These are phyloP conservation scores for Clunio marinus DNA, from an alignment of 2,888 invertebrate species.

Conservation along the genomic window DNA sequence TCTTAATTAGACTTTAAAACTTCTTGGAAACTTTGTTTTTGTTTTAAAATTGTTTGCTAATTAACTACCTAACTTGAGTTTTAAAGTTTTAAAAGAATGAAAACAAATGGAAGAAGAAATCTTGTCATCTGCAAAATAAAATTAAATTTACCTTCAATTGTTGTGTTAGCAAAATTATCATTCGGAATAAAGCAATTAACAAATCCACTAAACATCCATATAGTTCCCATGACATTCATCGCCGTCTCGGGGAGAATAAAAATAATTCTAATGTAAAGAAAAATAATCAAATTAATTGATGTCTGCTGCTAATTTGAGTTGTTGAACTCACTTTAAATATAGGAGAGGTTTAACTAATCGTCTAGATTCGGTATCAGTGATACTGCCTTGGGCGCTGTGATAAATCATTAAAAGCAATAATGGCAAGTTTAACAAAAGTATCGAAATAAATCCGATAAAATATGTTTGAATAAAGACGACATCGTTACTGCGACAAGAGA, in stretches of 20 bases:
- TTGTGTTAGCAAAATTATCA: slow-evolving; percentile 65
- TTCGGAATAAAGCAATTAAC: slow-evolving; percentile 61
- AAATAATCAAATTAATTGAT: background rate
- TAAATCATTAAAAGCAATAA: slow-evolving; percentile 63
- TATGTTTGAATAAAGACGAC: slow-evolving; percentile 67
- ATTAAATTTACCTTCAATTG: slow-evolving; percentile 69
- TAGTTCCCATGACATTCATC: slow-evolving; percentile 75
- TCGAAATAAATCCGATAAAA: slow-evolving; percentile 64
- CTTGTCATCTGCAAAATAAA: too few species aligned
- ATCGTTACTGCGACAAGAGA: slow-evolving; percentile 57
- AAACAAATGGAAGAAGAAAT: too few species aligned
- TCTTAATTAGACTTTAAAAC: too few species aligned
- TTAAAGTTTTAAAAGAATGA: too few species aligned
- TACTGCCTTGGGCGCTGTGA: slow-evolving; percentile 71
- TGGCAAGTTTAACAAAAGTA: slow-evolving; percentile 61
- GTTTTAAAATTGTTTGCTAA: too few species aligned
- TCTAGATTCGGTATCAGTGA: slow-evolving; percentile 68
- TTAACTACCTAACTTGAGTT: too few species aligned
- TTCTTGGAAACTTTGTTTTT: too few species aligned
- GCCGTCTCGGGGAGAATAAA: slow-evolving; percentile 72
- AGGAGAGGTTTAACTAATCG: slow-evolving; percentile 67
- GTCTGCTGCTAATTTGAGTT: background rate
- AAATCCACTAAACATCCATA: slow-evolving; percentile 72
- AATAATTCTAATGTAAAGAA: slow-evolving; percentile 58
- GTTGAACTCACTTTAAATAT: slow-evolving; percentile 61